Percentiles rank a stretch among this genome's conserved stretches.
phyloP scores from a whole-genome alignment of 2,113 vertebrate genomes.

The Thomomys bottae region DNA sequence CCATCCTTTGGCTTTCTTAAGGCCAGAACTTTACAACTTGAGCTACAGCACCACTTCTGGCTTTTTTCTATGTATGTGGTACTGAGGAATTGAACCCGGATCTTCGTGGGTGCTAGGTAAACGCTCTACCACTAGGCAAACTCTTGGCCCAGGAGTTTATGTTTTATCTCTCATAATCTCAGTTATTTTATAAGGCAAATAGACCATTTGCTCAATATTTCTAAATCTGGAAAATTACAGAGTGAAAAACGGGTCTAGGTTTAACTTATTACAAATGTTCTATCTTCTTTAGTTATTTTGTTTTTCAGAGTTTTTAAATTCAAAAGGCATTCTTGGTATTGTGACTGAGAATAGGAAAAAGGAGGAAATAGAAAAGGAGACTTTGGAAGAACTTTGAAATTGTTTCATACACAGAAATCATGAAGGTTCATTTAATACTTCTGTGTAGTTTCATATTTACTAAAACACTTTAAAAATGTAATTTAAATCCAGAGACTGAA shows the following conservation, averaged over 20 bases:
- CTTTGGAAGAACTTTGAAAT: neutral
- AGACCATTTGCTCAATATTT: constrained; percentile 24
- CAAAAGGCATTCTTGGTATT: neutral
- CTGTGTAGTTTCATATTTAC: neutral
- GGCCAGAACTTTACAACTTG: too few species aligned
- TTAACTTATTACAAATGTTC: neutral
- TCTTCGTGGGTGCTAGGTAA: too few species aligned
- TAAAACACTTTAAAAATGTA: neutral
- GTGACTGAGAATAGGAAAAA: neutral
- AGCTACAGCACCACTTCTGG: too few species aligned
- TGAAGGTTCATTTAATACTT: neutral
- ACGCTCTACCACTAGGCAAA: too few species aligned
- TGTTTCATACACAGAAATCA: neutral
- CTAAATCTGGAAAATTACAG: constrained; percentile 1
- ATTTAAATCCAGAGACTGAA: neutral
- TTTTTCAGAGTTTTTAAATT: neutral
- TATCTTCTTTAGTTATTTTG: neutral
- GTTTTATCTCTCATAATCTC: constrained; percentile 2
- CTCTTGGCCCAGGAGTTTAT: too few species aligned
- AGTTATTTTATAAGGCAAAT: constrained; percentile 15
- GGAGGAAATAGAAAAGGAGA: too few species aligned
- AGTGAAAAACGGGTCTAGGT: neutral
- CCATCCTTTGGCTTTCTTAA: too few species aligned
- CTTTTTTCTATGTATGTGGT: too few species aligned
- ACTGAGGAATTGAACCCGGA: too few species aligned